Percentiles rank a stretch among this genome's conserved stretches.
phyloP scores from a whole-genome alignment of 2,888 invertebrate genomes.

The Torymus tubicola region DNA sequence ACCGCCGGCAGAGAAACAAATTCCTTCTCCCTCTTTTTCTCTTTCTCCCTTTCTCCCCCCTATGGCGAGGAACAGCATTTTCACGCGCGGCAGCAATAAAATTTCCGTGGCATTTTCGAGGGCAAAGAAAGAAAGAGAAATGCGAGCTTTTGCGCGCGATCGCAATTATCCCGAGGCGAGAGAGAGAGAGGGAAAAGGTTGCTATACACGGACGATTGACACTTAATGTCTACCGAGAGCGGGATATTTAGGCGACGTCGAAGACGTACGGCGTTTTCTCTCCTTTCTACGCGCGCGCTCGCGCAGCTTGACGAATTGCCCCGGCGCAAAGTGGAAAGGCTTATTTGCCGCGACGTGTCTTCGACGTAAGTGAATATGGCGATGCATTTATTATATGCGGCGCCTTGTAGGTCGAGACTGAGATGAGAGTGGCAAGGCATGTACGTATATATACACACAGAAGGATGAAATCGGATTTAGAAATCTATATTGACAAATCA shows the following conservation, averaged over 20 bases:
- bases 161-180: conserved; percentile 4
- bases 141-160: not conserved
- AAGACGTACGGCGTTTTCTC: conserved; percentile 41
- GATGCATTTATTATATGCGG: conserved; percentile 4
- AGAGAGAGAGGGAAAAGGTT: not conserved
- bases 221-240: conserved; percentile 29
- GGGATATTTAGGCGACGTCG: conserved; percentile 25
- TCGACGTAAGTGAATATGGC: conserved; percentile 3
- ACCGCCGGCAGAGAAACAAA: too few relatives aligned
- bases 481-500: too few relatives aligned
- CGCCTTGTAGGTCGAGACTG: conserved; percentile 9
- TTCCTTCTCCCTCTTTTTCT: too few relatives aligned
- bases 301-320: conserved; percentile 36
- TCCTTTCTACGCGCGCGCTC: conserved; percentile 5
- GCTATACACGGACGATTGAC: conserved; percentile 23
- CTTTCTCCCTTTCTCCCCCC: too few relatives aligned
- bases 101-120: conserved; percentile 8
- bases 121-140: conserved; percentile 18
- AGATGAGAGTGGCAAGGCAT: not conserved
- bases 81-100: not conserved
- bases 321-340: conserved; percentile 5
- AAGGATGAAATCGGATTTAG: too few relatives aligned
- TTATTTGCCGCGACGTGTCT: not conserved
- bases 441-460: too few relatives aligned
- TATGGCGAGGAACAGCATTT: not conserved